Base-by-base conservation (phyloP, 2,113 vertebrate genomes). In the Axis porcinus region DNA sequence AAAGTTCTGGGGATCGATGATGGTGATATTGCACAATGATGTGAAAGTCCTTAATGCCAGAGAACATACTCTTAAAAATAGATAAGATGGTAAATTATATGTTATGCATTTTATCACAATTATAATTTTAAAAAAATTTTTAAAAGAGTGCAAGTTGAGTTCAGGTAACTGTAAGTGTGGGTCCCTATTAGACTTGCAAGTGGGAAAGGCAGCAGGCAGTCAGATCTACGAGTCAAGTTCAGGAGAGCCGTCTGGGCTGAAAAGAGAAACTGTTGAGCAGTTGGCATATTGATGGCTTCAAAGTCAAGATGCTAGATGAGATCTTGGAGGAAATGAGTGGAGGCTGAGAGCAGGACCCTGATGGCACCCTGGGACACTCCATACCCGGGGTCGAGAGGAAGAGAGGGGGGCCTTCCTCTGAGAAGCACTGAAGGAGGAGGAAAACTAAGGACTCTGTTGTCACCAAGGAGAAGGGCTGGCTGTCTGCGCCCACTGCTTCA, bases 401-500 rank as follows among this genome's bases (percentile, higher is more conserved):
- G 52, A 28, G 25, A 76, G 36, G 4, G 3, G 33, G 2, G 15
- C 45, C 9, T 50, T 81, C 16, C 2, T 81, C 45, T 3, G 4
- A 27, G n/a, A 40, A 47, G 23, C 6, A 5, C 5, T 0, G 40
- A 64, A 74, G 15, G 7, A 5, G 12, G 45, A 62, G 88, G 55
- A 36, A 55, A 52, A 50, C 76, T 10, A 5, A 55, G 54, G 14
- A 1, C 19, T 0, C 0, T 3, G 30, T 25, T 5, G 28, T 15
- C 7, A 11, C 1, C 45, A 1, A 12, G 45, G 67, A 94, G 70
- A 79, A 47, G 14, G 25, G 74, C 13, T 0, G 0, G 27, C 9
- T 23, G 0, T 0, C 52, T 1, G 2, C 3, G 16, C 15, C 50
- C 36, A 15, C 4, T 1, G 7, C 62, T 1, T 30, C 10, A 0